phyloP scores from a whole-genome alignment of 2,888 invertebrate genomes.

The Cantharis nigra region DNA sequence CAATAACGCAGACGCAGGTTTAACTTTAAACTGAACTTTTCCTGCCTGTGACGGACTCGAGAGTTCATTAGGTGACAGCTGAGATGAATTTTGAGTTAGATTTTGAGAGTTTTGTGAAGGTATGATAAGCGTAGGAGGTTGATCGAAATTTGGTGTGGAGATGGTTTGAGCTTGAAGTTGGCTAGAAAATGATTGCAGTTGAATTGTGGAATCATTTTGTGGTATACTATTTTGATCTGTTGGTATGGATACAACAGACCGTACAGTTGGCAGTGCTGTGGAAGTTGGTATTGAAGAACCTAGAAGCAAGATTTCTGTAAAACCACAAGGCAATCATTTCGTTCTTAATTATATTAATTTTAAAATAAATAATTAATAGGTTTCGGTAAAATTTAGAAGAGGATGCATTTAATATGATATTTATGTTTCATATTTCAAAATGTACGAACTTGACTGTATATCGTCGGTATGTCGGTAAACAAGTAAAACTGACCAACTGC shows the following conservation, averaged over 20 bases:
- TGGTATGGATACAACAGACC: constrained; percentile 41
- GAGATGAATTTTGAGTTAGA: constrained; percentile 41
- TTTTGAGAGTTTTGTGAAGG: constrained; percentile 44
- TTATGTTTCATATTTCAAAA: no score
- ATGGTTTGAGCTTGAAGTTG: constrained; percentile 52
- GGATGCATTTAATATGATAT: no score
- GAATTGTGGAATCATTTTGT: constrained; percentile 35
- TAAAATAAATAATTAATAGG: background rate
- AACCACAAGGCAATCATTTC: background rate
- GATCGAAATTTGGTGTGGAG: constrained; percentile 48
- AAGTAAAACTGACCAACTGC: no score
- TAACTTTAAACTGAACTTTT: constrained; percentile 68
- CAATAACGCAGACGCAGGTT: constrained; percentile 75
- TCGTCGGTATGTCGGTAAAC: no score
- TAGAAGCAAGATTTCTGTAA: constrained; percentile 19
- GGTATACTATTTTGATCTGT: constrained; percentile 36
- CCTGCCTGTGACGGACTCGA: constrained; percentile 39
- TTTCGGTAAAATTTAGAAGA: no score
- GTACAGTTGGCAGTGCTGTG: constrained; percentile 41
- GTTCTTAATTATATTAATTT: background rate
- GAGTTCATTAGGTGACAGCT: constrained; percentile 48
- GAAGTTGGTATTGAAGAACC: constrained; percentile 41
- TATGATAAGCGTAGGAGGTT: constrained; percentile 49
- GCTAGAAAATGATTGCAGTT: constrained; percentile 48
- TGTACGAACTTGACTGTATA: no score